These are phyloP conservation scores for Vanacampus margaritifer DNA, from an alignment of 2,113 vertebrate species.

Conservation along the genomic window DNA sequence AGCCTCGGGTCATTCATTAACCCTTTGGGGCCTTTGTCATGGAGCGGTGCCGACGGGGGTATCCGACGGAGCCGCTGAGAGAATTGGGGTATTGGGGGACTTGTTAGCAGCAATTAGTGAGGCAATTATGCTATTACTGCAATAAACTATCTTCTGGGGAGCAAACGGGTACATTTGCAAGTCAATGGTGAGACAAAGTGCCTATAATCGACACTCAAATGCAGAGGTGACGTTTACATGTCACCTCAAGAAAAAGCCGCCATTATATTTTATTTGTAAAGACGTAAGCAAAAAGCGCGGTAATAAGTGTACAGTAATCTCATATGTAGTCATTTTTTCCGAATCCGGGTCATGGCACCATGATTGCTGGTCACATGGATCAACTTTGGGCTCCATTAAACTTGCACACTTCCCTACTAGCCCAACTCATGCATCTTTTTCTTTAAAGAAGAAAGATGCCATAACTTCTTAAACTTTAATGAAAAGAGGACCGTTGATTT, in stretches of 20 bases:
- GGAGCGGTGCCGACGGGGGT: conserved; percentile 52
- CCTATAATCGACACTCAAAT: conserved; percentile 4
- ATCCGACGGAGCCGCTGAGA: conserved; percentile 51
- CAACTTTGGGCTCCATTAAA: too few species aligned
- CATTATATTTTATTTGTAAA: too few species aligned
- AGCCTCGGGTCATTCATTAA: conserved; percentile 73
- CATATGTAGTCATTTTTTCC: too few species aligned
- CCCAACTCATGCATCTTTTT: too few species aligned
- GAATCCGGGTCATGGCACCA: too few species aligned
- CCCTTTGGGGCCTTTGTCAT: conserved; percentile 64
- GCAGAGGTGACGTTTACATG: background rate
- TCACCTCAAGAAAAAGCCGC: background rate
- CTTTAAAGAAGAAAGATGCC: too few species aligned
- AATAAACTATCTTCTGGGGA: conserved; percentile 68
- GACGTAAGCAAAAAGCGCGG: too few species aligned
- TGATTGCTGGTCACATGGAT: too few species aligned
- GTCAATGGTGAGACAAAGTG: conserved; percentile 48
- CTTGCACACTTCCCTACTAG: too few species aligned
- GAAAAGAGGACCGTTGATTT: too few species aligned
- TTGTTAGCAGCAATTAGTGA: conserved; percentile 81
- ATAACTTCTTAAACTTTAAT: too few species aligned
- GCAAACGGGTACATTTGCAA: conserved; percentile 64
- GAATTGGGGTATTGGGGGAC: conserved; percentile 71
- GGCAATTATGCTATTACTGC: conserved; percentile 79
- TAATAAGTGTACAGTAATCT: too few species aligned